Conservation (phyloP, 1,140 invertebrate genomes). For the Rhyacophila brunnea region DNA sequence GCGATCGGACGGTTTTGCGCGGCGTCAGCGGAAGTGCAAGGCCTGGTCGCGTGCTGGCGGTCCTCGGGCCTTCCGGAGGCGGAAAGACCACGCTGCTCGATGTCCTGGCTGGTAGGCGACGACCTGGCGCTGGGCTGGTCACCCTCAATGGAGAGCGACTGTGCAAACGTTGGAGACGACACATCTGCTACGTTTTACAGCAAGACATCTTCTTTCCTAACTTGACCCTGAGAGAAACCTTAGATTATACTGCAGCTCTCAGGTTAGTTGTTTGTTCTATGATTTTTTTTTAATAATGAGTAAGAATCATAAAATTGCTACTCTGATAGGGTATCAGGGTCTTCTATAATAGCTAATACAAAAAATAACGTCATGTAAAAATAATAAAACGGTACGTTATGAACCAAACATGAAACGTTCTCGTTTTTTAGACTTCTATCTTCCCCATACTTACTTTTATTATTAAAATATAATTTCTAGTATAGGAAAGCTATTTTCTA, state of each 20-base stretch:
- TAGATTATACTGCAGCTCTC: conserved; percentile 71
- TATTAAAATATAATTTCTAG: too few species aligned
- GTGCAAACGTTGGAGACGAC: conserved; percentile 72
- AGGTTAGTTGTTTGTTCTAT: too few species aligned
- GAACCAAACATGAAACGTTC: too few species aligned
- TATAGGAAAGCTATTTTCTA: too few species aligned
- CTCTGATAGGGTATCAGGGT: too few species aligned
- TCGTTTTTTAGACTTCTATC: too few species aligned
- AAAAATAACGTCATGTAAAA: too few species aligned
- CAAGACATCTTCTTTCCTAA: conserved; percentile 84
- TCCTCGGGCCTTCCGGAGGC: conserved; percentile 80
- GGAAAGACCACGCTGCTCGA: conserved; percentile 85
- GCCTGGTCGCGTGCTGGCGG: conserved; percentile 76
- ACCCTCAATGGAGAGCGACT: conserved; percentile 73
- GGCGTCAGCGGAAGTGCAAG: conserved; percentile 28
- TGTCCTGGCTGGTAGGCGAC: conserved; percentile 68
- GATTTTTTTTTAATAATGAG: too few species aligned
- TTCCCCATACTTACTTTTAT: too few species aligned
- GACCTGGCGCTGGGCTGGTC: conserved; percentile 68
- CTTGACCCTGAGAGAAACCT: conserved; percentile 76
- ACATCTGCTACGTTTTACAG: conserved; percentile 82
- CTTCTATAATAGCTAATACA: too few species aligned
- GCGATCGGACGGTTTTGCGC: conserved; percentile 16
- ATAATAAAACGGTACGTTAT: too few species aligned
- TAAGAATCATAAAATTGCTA: too few species aligned